These are phyloP conservation scores for Brachyhypopomus occidentalis DNA, from an alignment of 2,113 vertebrate species.

Conservation along the genomic window DNA sequence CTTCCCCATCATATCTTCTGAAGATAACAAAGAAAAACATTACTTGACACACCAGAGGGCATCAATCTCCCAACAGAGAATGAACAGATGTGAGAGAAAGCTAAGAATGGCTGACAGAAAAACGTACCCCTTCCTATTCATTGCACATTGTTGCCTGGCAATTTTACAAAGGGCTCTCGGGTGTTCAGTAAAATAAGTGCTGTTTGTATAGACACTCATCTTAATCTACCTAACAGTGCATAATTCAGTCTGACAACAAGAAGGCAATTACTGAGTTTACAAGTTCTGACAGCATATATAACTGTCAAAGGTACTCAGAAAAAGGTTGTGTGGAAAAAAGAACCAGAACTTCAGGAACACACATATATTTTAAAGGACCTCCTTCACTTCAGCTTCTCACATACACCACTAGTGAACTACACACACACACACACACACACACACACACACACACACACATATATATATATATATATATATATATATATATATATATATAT, in stretches of 20 bases:
- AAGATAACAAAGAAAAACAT: conserved; percentile 9
- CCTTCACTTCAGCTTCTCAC: neutral
- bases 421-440: neutral
- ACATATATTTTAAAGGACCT: neutral
- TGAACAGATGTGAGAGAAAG: conserved; percentile 14
- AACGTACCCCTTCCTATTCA: neutral
- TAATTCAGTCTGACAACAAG: conserved; percentile 12
- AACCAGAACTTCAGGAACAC: neutral
- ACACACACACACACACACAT: too few relatives aligned
- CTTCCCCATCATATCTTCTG: neutral
- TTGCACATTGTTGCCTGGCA: conserved; percentile 5
- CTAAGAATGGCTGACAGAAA: conserved; percentile 2
- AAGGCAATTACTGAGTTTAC: neutral
- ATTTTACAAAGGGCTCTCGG: conserved; percentile 16
- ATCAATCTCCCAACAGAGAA: neutral
- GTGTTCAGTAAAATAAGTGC: neutral
- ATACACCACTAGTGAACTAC: neutral
- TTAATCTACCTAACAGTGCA: neutral
- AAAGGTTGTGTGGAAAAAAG: neutral
- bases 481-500: too few relatives aligned
- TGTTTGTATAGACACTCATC: neutral
- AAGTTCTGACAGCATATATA: neutral
- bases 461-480: too few relatives aligned
- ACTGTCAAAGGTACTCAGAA: neutral
- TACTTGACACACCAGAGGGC: conserved; percentile 14